Percentiles rank a stretch among this genome's conserved stretches.
phyloP scores from a whole-genome alignment of 2,113 vertebrate genomes.

The Datnioides undecimradiatus region DNA sequence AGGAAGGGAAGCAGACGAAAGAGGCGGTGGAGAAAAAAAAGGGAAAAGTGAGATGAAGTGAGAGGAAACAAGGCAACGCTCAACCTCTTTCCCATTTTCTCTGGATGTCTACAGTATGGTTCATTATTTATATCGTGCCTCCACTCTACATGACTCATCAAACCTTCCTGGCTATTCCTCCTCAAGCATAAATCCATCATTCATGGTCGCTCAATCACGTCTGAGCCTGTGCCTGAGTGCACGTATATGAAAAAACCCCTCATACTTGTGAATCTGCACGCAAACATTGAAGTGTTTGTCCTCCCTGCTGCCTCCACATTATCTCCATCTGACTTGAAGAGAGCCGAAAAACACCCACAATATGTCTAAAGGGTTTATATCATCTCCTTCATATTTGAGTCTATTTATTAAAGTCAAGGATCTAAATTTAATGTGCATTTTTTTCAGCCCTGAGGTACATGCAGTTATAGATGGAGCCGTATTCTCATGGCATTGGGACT shows the following conservation, averaged over 20 bases:
- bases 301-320: neutral
- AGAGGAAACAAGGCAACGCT: neutral
- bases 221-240: neutral
- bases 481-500: neutral
- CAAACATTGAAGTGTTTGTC: slow-evolving; percentile 3
- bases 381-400: slow-evolving; percentile 3
- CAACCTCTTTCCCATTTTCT: neutral
- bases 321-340: slow-evolving; percentile 13
- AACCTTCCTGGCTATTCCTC: slow-evolving; percentile 5
- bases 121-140: slow-evolving; percentile 42
- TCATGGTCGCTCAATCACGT: slow-evolving; percentile 21
- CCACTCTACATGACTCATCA: slow-evolving; percentile 38
- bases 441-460: neutral
- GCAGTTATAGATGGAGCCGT: neutral
- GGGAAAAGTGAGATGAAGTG: slow-evolving; percentile 7
- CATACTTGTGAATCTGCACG: slow-evolving; percentile 7
- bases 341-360: slow-evolving; percentile 5
- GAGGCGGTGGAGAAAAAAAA: slow-evolving; percentile 6
- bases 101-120: slow-evolving; percentile 12
- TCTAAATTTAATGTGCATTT: neutral
- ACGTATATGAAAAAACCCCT: neutral
- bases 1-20: neutral
- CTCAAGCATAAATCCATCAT: slow-evolving; percentile 24
- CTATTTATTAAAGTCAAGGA: slow-evolving; percentile 1
- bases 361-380: neutral